These are phyloP conservation scores for Drosophila fungiperda DNA, from an alignment of 2,888 invertebrate genomes.

Conservation along the genomic window DNA sequence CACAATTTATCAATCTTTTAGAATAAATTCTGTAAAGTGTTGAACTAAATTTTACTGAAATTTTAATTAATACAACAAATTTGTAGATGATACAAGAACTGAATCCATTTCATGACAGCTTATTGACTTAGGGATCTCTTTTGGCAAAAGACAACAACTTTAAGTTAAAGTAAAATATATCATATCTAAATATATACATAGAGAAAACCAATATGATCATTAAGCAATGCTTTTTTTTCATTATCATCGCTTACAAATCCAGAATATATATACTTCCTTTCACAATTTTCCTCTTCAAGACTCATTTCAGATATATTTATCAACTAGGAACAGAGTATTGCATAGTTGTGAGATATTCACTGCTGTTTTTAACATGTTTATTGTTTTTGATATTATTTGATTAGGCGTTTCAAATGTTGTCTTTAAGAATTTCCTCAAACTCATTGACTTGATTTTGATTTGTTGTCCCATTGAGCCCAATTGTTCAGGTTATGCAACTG, in stretches of 20 bases:
- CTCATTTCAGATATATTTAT: background rate
- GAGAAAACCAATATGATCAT: background rate
- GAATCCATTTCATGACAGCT: background rate
- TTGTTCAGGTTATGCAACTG: conserved; percentile 64
- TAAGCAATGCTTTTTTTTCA: background rate
- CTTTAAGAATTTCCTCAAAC: conserved; percentile 49
- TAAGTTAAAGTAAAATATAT: background rate
- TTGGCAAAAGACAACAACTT: background rate
- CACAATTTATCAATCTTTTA: background rate
- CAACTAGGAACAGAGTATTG: background rate
- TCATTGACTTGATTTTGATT: conserved; percentile 58
- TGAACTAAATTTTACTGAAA: background rate
- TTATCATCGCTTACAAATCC: background rate
- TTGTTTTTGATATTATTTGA: conserved; percentile 15
- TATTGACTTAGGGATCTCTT: background rate
- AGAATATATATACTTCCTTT: background rate
- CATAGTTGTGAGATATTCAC: background rate
- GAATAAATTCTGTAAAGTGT: background rate
- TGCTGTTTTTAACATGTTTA: background rate
- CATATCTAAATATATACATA: background rate
- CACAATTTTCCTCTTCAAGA: background rate
- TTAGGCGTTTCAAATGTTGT: conserved; percentile 10
- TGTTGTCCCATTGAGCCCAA: conserved; percentile 67
- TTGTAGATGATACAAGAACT: background rate
- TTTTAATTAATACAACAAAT: background rate